Evolutionary conservation across 2,113 vertebrate genomes (phyloP), one percentile per base, ranked within the genome.

Genomic region (Sphaerodactylus townsendi): DNA sequence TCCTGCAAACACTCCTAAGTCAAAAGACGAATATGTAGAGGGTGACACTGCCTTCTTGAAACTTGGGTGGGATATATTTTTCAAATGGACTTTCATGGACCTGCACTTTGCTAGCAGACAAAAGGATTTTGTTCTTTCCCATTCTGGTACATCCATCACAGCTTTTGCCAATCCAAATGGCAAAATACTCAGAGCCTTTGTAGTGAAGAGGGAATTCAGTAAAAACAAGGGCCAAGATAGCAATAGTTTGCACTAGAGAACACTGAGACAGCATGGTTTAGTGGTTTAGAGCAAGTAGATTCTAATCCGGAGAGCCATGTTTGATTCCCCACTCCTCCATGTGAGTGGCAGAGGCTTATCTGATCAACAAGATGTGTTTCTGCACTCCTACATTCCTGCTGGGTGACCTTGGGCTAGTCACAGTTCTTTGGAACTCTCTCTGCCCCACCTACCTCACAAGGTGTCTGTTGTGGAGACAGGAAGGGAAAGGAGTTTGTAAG

Each of bases 1-100:
- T 95, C 93, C 88, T 92, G 93, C 92, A 94, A 96, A 94, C 88
- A 76, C 83, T 95, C 90, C 86, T 71, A 85, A 90, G 94, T 89
- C 84, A 85, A 87, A 37, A 77, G 39, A 83, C 64, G 86, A 33
- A 62, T 69, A 90, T 76, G 66, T 85, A 75, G 76, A 87, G 78
- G 80, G 88, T 87, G 89, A 85, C 8, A n/a, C 76, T 89, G 1
- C 1, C 17, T 84, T 88, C 77, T 17, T 30, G 84, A 46, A 88
- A 77, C 84, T 66, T 87, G 66, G 79, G 75, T 2, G 3, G 69
- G 23, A 50, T 74, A 19, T 33, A 13, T 28, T 25, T 65, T 30
- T 35, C 35, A 19, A 23, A 10, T 56, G n/a, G 33, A 33, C 41
- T 71, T 9, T 39, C 14, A 9, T 28, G 53, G 28, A 11, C 25